Evolutionary conservation across 2,797 vertebrate genomes (phyloP), one percentile per base, ranked within the genome.

Genomic region (Gallinago nigripennis): DNA sequence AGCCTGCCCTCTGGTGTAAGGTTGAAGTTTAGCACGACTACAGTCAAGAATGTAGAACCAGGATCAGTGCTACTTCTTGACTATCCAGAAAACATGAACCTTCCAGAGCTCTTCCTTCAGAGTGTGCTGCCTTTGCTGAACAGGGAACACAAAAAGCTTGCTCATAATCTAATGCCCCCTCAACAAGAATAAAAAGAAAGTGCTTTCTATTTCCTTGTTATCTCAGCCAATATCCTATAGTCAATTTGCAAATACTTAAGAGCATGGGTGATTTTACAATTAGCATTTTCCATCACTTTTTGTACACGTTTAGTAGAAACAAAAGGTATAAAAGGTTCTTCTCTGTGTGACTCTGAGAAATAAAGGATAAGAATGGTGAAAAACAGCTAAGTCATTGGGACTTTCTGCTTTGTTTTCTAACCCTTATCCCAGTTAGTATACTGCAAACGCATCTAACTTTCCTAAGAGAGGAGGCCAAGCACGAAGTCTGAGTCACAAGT

Each of bases 1-100:
- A 97, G 73, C 78, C 96, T 96, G 97, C 97, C 98, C 97, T 83
- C 98, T 98, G 24, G 96, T 95, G 97, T 33, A 56, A 65, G 75
- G 12, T 12, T 25, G 70, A n/a, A 27, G 86, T 28, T 65, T 54
- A 78, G 71, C 90, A 65, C 1, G 25, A 28, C 33, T 37, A 17
- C 27, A 35, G 24, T 4, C n/a, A 56, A 25, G 11, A 56, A 48
- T 37, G 41, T 20, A 46, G 19, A 84, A 18, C 6, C 56, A 57
- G 1, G 11, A 79, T 2, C 28, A 24, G 13, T 17, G 20, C 56
- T 60, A 12, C 11, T 25, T 58, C 66, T 8, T 11, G 11, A 21
- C 51, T 16, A 24, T 3, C 51, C 15, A 35, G n/a, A 77, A 56
- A 64, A 45, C 43, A 11, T 2, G 13, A 78, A 39, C 23, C 8